A percentile compares a stretch with the other conserved stretches of the same genome.
These are phyloP conservation scores for Pachypanchax playfairii DNA, from an alignment of 2,113 vertebrate species.

Conservation along the genomic window DNA sequence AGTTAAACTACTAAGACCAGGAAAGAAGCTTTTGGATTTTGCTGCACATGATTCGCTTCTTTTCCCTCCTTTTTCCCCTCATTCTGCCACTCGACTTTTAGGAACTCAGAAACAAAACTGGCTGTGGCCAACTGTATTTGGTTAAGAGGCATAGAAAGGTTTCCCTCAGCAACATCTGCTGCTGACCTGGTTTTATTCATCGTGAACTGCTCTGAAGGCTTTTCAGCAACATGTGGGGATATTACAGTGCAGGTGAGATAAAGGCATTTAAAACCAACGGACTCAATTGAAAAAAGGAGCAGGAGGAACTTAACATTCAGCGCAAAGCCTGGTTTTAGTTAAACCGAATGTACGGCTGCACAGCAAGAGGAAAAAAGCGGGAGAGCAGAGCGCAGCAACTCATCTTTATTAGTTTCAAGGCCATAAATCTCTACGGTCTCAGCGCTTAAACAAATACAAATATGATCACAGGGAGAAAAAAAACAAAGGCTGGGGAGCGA, in stretches of 20 bases:
- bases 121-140: constrained; percentile 61
- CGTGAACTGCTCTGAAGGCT: constrained; percentile 65
- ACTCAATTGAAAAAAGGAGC: too few relatives aligned
- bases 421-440: constrained; percentile 64
- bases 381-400: constrained; percentile 48
- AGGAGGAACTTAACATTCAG: not conserved
- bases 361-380: constrained; percentile 36
- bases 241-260: constrained; percentile 58
- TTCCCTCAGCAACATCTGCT: constrained; percentile 67
- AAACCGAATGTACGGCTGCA: constrained; percentile 30
- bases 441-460: constrained; percentile 78
- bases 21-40: constrained; percentile 56
- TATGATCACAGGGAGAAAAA: constrained; percentile 76
- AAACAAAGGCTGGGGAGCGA: constrained; percentile 63
- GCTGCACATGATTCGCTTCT: constrained; percentile 43
- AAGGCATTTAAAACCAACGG: too few relatives aligned
- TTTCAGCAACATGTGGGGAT: constrained; percentile 67
- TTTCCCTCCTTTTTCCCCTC: constrained; percentile 5
- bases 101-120: constrained; percentile 40
- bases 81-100: constrained; percentile 34
- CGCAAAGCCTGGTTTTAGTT: constrained; percentile 7
- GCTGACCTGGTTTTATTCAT: constrained; percentile 68
- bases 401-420: constrained; percentile 72
- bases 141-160: constrained; percentile 67
- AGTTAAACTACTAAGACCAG: constrained; percentile 63